Conservation (phyloP, 2,888 invertebrate genomes). For the Incurvaria masculella region DNA sequence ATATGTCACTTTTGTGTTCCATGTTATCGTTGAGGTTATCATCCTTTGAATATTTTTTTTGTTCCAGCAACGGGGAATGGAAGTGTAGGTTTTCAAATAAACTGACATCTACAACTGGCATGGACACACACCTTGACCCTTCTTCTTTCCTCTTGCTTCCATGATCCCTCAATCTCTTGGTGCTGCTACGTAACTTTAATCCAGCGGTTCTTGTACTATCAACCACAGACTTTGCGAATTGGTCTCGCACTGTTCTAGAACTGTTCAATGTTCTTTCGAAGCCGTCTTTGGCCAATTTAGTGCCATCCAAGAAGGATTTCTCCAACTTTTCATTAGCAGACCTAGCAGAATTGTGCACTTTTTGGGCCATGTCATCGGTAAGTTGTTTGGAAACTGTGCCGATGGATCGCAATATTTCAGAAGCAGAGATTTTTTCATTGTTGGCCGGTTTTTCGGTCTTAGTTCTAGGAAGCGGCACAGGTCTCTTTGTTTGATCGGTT, state of each 20-base stretch:
- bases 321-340: conserved; percentile 40
- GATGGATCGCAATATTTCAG: conserved; percentile 47
- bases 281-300: conserved; percentile 44
- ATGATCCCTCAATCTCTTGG: conserved; percentile 19
- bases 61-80: conserved; percentile 57
- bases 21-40: conserved; percentile 15
- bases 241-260: conserved; percentile 49
- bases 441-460: conserved; percentile 21
- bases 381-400: conserved; percentile 56
- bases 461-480: conserved; percentile 54
- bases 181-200: conserved; percentile 37
- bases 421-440: conserved; percentile 33
- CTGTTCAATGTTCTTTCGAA: conserved; percentile 45
- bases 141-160: neutral
- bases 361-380: conserved; percentile 52
- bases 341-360: conserved; percentile 43
- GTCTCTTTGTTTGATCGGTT: conserved; percentile 35
- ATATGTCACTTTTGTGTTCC: conserved; percentile 20
- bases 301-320: conserved; percentile 36
- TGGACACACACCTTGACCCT: conserved; percentile 47
- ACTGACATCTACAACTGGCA: conserved; percentile 54
- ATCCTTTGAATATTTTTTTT: conserved; percentile 32
- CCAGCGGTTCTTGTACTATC: conserved; percentile 61
- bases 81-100: conserved; percentile 65
- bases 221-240: conserved; percentile 59